phyloP scores from a whole-genome alignment of 2,888 invertebrate genomes.

The Vannuccia rotundouncinata region DNA sequence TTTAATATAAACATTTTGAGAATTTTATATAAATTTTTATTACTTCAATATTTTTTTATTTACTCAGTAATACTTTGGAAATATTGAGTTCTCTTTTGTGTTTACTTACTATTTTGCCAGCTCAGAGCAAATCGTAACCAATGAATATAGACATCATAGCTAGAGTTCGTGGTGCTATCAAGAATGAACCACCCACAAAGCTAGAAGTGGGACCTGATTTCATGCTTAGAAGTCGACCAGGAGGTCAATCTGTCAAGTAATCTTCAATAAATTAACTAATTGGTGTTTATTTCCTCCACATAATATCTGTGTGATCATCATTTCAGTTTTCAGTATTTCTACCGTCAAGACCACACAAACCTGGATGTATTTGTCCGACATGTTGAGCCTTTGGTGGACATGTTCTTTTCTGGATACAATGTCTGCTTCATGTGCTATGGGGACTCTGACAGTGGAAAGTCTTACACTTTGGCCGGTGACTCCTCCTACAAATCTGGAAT shows the following conservation, averaged over 20 bases:
- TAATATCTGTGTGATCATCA: background rate
- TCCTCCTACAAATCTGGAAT: slow-evolving; percentile 46
- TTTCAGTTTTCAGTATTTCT: slow-evolving; percentile 47
- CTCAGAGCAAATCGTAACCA: too few relatives aligned
- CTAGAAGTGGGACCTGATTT: slow-evolving; percentile 46
- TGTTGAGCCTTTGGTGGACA: slow-evolving; percentile 48
- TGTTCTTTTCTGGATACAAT: slow-evolving; percentile 50
- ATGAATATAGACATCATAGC: slow-evolving; percentile 52
- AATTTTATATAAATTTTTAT: too few relatives aligned
- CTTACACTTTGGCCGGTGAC: slow-evolving; percentile 49
- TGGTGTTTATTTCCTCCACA: background rate
- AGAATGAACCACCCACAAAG: slow-evolving; percentile 45
- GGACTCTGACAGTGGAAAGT: slow-evolving; percentile 51
- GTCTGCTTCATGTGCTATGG: slow-evolving; percentile 49
- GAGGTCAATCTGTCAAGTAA: slow-evolving; percentile 48
- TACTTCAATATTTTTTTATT: too few relatives aligned
- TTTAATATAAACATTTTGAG: too few relatives aligned
- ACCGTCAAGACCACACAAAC: slow-evolving; percentile 45
- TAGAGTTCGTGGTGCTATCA: slow-evolving; percentile 46
- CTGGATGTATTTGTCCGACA: slow-evolving; percentile 47
- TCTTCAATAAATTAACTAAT: slow-evolving; percentile 32
- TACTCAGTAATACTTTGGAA: too few relatives aligned
- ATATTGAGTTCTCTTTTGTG: too few relatives aligned
- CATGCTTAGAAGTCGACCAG: slow-evolving; percentile 45
- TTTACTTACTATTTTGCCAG: too few relatives aligned